Percentiles rank a stretch among this genome's conserved stretches.
Evolutionary conservation across 1,140 invertebrate species (phyloP).

Genomic region (Palaemon carinicauda): DNA sequence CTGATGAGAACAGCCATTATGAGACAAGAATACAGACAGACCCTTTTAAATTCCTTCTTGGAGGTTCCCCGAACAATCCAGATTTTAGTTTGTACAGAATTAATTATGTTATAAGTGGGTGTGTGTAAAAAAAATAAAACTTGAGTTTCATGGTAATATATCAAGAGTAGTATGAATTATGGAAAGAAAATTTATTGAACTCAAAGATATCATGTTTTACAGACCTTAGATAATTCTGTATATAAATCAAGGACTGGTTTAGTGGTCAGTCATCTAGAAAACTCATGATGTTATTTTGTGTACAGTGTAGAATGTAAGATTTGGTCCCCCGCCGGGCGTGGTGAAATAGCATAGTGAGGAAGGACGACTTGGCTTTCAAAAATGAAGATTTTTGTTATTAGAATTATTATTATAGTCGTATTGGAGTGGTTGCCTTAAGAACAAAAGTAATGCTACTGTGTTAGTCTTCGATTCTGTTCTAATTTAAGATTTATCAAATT

Average conservation of each 20-base stretch:
- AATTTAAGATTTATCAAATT: neutral
- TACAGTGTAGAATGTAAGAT: conserved; percentile 51
- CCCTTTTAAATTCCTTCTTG: no score
- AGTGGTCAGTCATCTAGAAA: neutral
- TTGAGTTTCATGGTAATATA: conserved; percentile 15
- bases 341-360: conserved; percentile 32
- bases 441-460: neutral
- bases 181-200: neutral
- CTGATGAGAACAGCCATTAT: no score
- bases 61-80: conserved; percentile 32
- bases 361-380: neutral
- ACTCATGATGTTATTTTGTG: conserved; percentile 53
- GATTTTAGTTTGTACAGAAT: conserved; percentile 37
- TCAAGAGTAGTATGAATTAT: neutral
- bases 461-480: conserved; percentile 25
- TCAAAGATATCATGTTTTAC: neutral
- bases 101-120: conserved; percentile 12
- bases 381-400: no score
- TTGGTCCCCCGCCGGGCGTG: neutral
- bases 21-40: no score
- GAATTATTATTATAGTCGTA: conserved; percentile 27
- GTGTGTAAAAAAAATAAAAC: conserved; percentile 14
- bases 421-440: conserved; percentile 53
- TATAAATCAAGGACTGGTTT: no score
- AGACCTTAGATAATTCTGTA: neutral